Base-by-base conservation (phyloP, 2,113 vertebrate genomes). In the Mola mola region DNA sequence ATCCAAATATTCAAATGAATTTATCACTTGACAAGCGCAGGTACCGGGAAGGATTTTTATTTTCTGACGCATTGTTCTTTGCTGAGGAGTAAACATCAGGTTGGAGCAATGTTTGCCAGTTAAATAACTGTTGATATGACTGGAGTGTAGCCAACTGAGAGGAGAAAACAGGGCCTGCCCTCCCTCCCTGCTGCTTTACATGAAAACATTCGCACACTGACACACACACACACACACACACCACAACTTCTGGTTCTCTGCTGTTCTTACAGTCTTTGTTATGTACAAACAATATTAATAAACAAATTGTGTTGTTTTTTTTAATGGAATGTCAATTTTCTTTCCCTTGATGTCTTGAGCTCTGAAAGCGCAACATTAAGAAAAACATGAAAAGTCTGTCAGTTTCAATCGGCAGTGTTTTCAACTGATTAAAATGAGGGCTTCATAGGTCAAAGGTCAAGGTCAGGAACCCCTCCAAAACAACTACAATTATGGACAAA, bases 181-280 rank as follows among this genome's bases (percentile, higher is more conserved):
- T 67, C 68, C 68, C 81, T 75, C 92, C 85, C 93, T 94, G 94
- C 95, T 96, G 94, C 93, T 95, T 92, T 90, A 86, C 68, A 88
- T 72, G n/a, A 38, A 52, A 49, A 76, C 51, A 76, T 40, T 24
- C 65, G 83, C 55, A 63, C 36, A 64, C 49, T 51, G 49, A 60
- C 38, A 79, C 44, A 75, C 68, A 78, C n/a, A 81, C 83, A 80
- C 57, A 50, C 44, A 80, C 75, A 75, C 75, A 82, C 67, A 68
- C 74, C 82, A 79, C 82, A 72, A 88, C 84, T 79, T 84, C 78
- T 79, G 61, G 90, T 93, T 92, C 90, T 91, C 72, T 89, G 93
- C 92, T 94, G 92, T 92, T 93, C 92, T 78, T 2, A 88, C 84
- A 87, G 83, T 87, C 89, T 93, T 94, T 21, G 66, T 90, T 43